phyloP scores from a whole-genome alignment of 2,113 vertebrate genomes.

The Pyxicephalus adspersus region DNA sequence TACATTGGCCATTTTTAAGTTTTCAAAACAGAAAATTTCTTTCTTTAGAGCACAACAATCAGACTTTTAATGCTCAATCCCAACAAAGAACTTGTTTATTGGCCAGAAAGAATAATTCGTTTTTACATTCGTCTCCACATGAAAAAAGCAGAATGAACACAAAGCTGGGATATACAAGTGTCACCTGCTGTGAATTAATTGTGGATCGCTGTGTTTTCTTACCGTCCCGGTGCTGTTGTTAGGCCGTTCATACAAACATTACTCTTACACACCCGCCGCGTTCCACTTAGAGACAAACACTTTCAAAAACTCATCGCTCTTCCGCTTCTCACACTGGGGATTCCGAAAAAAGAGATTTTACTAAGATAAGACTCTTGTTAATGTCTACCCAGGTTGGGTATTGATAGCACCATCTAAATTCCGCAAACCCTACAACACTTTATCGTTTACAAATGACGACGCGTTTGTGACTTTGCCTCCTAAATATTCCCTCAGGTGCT shows the following conservation, averaged over 20 bases:
- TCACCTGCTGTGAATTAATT: conserved; percentile 39
- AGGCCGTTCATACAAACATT: conserved; percentile 6
- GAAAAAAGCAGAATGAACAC: not conserved
- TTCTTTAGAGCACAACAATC: no score
- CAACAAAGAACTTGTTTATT: not conserved
- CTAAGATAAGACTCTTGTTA: conserved; percentile 32
- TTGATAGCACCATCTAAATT: conserved; percentile 29
- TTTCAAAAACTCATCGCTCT: conserved; percentile 46
- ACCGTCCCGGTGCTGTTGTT: conserved; percentile 30
- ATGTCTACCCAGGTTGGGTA: conserved; percentile 35
- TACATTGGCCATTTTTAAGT: no score
- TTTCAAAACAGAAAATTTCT: no score
- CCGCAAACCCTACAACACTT: conserved; percentile 15
- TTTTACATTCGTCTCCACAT: not conserved
- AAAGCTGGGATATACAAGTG: not conserved
- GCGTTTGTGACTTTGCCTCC: conserved; percentile 16
- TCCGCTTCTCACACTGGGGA: not conserved
- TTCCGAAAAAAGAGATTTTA: not conserved
- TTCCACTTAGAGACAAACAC: conserved; percentile 23
- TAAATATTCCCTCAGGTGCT: conserved; percentile 37
- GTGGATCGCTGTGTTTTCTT: not conserved
- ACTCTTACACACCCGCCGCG: conserved; percentile 1
- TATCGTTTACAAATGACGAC: conserved; percentile 41
- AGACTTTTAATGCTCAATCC: not conserved
- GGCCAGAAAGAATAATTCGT: not conserved